These are phyloP conservation scores for Darevskia nairensis DNA, from an alignment of 2,797 vertebrate genomes.

Conservation along the genomic window DNA sequence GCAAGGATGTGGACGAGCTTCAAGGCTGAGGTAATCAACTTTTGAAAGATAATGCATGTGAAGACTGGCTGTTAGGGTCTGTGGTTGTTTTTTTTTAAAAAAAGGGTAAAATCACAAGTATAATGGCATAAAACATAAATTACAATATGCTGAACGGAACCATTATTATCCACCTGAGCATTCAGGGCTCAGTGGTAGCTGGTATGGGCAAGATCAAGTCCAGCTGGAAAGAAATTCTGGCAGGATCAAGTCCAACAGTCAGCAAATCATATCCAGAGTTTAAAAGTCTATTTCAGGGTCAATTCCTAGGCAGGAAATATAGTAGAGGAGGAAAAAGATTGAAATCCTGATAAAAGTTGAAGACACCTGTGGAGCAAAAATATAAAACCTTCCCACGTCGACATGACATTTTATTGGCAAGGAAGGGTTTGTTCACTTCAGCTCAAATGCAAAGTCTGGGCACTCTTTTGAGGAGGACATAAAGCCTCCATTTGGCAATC, in stretches of 20 bases:
- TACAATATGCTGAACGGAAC: not conserved
- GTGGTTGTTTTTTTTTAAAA: not conserved
- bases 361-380: conserved; percentile 53
- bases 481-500: conserved; percentile 74
- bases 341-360: conserved; percentile 34
- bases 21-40: not conserved
- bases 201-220: not conserved
- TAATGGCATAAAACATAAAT: not conserved
- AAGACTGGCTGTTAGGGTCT: not conserved
- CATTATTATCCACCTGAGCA: not conserved
- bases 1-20: not conserved
- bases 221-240: conserved; percentile 13
- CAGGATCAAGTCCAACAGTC: conserved; percentile 7
- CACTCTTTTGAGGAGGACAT: conserved; percentile 70
- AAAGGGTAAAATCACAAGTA: not conserved
- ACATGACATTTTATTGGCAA: conserved; percentile 68
- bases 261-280: conserved; percentile 10
- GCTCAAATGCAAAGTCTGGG: conserved; percentile 54
- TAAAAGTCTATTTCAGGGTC: conserved; percentile 18
- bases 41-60: not conserved
- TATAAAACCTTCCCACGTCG: conserved; percentile 67
- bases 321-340: not conserved
- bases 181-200: not conserved
- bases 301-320: conserved; percentile 25
- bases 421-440: conserved; percentile 70